Evolutionary conservation across 1,140 invertebrate species (phyloP), one percentile per base, ranked within the genome.

Genomic region (Drosophila pseudoobscura): DNA sequence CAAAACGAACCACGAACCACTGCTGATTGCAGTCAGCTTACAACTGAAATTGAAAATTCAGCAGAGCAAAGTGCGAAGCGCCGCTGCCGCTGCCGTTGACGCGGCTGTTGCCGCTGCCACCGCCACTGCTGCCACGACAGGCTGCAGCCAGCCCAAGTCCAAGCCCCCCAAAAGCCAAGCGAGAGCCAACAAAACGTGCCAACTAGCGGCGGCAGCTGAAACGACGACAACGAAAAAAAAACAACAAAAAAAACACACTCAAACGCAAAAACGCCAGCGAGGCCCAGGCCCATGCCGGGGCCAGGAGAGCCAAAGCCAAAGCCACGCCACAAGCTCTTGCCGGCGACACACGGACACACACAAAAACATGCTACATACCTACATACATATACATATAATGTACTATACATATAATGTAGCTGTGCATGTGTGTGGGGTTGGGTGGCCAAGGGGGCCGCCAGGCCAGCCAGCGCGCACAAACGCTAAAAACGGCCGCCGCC

Each of bases 31-130:
- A 91, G 89, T 91, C 89, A 89, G 89, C 89, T 91, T 89, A 91
- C 89, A 91, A 91, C 89, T 91, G 89, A 91, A 90, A 91, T 90
- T 90, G 89, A 90, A 90, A 90, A 90, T 90, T 90, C 89, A 90
- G 89, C 89, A 89, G 82, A 90, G 89, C 89, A 90, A 80, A 89
- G 89, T 84, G 80, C 85, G 82, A 89, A 89, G 83, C 83, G 83
- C 71, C 83, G 84, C 75, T 58, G 58, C 55, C 52, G 55, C 74
- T 31, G 75, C 62, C 54, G 66, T 66, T 74, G 73, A 65, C 71
- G 71, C 71, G 71, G 49, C 52, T 51, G 64, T 31, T 51, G 75
- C 65, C 58, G 72, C 60, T 64, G 60, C 20, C 41, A 35, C 24
- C 43, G 31, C 60, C 57, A 35, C 60, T 63, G 65, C 55, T 68